Conservation (phyloP, 2,888 invertebrate genomes). For the Eupithecia vulgata region DNA sequence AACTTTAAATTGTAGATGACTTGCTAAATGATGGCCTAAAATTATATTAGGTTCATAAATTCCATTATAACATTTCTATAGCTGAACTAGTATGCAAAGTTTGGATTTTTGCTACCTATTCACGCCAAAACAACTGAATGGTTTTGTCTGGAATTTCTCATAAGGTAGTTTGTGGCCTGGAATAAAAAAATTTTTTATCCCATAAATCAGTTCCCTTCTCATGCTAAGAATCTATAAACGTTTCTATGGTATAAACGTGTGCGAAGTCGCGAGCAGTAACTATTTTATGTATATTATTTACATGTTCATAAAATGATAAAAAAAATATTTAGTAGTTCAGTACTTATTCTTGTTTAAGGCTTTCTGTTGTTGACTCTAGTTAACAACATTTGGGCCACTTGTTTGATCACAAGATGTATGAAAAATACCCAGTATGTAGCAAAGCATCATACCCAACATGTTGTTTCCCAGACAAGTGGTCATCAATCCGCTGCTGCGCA, state of each 20-base stretch:
- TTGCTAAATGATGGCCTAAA: not conserved
- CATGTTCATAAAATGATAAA: not conserved
- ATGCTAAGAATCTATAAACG: too few relatives aligned
- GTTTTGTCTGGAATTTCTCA: not conserved
- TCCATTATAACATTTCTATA: too few relatives aligned
- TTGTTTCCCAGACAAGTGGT: slow-evolving; percentile 99
- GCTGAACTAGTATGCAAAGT: too few relatives aligned
- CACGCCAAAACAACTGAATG: not conserved
- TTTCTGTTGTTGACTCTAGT: not conserved
- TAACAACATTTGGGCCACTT: not conserved
- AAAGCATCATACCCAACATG: slow-evolving; percentile 92
- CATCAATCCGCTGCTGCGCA: slow-evolving; percentile 98
- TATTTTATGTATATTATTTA: too few relatives aligned
- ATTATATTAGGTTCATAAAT: too few relatives aligned
- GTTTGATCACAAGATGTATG: not conserved
- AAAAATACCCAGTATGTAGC: not conserved
- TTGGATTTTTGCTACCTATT: not conserved
- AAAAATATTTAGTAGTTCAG: not conserved
- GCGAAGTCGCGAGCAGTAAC: not conserved
- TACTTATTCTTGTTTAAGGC: not conserved
- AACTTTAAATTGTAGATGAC: not conserved
- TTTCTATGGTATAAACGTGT: too few relatives aligned
- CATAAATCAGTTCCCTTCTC: not conserved
- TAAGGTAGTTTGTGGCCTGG: not conserved
- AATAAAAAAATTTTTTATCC: not conserved